Evolutionary conservation across 2,113 vertebrate species (phyloP).

Genomic region (Chaetops frenatus): DNA sequence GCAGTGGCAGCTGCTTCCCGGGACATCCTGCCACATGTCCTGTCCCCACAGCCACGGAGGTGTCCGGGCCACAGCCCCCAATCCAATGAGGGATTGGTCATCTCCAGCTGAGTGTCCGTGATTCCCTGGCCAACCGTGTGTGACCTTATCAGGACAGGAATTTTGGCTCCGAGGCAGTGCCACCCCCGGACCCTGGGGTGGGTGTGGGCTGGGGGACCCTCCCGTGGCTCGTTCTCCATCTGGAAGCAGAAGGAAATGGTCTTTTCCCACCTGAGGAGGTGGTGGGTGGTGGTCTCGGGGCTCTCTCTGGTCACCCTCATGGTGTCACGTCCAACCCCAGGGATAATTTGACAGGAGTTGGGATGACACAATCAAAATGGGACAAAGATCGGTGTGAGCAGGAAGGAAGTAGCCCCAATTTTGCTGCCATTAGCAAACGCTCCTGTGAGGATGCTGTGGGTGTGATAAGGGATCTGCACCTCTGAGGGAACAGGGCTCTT

Average conservation of each 20-base stretch:
- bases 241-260: neutral
- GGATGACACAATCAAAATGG: neutral
- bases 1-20: neutral
- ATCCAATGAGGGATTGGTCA: neutral
- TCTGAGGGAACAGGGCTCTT: neutral
- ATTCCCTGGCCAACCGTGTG: neutral
- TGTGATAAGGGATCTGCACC: neutral
- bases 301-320: neutral
- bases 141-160: neutral
- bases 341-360: neutral
- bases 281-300: neutral
- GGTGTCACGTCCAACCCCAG: neutral
- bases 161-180: neutral
- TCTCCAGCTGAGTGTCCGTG: neutral
- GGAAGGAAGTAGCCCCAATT: neutral
- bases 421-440: neutral
- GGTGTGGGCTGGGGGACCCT: neutral
- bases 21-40: neutral
- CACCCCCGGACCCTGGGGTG: neutral
- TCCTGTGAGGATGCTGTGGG: neutral
- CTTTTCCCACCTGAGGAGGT: neutral
- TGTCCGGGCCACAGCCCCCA: neutral
- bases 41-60: accelerated
- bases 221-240: neutral
- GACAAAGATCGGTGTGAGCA: accelerated